Conservation (phyloP, 2,113 vertebrate species). For the Xyliphius kryptos region DNA sequence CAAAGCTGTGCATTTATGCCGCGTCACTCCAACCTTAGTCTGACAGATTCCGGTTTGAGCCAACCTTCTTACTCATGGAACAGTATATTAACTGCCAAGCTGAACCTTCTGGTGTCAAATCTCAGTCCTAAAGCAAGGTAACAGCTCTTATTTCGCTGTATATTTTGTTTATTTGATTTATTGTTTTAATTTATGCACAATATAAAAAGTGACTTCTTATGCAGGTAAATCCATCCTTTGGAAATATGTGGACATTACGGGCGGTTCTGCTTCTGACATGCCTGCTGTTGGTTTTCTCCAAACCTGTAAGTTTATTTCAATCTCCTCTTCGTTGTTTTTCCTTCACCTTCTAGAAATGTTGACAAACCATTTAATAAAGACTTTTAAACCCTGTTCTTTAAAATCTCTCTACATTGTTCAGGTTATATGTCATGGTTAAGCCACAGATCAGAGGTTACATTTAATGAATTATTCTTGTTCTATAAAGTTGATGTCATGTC, state of each 20-base stretch:
- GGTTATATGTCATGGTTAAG: too few relatives aligned
- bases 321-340: too few relatives aligned
- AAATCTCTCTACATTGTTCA: too few relatives aligned
- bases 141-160: neutral
- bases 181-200: neutral
- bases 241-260: constrained; percentile 38
- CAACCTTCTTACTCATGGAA: constrained; percentile 23
- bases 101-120: neutral
- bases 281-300: constrained; percentile 29
- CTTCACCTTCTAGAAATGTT: too few relatives aligned
- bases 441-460: too few relatives aligned
- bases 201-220: neutral
- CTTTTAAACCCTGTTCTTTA: too few relatives aligned
- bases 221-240: neutral
- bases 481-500: too few relatives aligned
- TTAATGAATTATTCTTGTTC: too few relatives aligned
- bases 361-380: too few relatives aligned
- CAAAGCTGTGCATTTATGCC: constrained; percentile 11
- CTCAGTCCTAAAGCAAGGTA: constrained; percentile 32
- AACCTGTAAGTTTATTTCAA: constrained; percentile 35
- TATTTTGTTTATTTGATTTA: neutral
- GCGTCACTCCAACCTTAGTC: neutral
- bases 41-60: constrained; percentile 11
- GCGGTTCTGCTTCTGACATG: constrained; percentile 27
- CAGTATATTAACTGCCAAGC: constrained; percentile 29